Percentiles rank a stretch among this genome's conserved stretches.
Conservation (phyloP, 2,113 vertebrate genomes). For the Elachura formosa region DNA sequence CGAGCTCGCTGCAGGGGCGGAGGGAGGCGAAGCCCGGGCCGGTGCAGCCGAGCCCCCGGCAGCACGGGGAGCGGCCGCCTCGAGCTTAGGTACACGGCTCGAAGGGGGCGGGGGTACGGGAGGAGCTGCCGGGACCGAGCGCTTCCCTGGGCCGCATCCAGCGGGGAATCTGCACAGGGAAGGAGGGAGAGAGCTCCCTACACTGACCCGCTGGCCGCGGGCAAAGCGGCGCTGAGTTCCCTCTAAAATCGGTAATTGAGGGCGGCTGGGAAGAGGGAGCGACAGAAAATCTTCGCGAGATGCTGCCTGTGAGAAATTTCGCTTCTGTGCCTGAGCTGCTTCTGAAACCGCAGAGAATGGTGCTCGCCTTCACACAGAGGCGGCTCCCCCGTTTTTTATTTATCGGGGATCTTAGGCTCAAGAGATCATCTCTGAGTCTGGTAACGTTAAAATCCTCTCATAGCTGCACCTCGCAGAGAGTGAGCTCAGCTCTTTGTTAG, state of each 20-base stretch:
- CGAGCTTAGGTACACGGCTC: background rate
- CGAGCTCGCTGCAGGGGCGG: background rate
- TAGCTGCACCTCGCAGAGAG: background rate
- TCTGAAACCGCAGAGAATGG: background rate
- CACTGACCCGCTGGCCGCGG: background rate
- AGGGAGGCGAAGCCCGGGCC: background rate
- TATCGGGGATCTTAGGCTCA: background rate
- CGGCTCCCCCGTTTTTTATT: background rate
- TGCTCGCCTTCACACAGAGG: background rate
- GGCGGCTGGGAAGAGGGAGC: background rate
- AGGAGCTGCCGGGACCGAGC: background rate
- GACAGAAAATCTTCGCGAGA: background rate
- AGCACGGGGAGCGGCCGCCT: background rate
- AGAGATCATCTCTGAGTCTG: background rate
- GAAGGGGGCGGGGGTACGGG: background rate
- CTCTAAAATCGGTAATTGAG: background rate
- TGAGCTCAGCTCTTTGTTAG: background rate
- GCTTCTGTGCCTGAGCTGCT: background rate
- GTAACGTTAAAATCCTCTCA: background rate
- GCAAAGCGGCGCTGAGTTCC: background rate
- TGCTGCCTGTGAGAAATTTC: background rate
- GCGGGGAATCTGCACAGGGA: background rate
- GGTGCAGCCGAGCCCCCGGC: background rate
- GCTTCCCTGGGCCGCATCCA: background rate
- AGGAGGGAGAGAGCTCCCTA: background rate